Evolutionary conservation across 2,113 vertebrate species (phyloP).

Genomic region (Pterophyllum scalare): DNA sequence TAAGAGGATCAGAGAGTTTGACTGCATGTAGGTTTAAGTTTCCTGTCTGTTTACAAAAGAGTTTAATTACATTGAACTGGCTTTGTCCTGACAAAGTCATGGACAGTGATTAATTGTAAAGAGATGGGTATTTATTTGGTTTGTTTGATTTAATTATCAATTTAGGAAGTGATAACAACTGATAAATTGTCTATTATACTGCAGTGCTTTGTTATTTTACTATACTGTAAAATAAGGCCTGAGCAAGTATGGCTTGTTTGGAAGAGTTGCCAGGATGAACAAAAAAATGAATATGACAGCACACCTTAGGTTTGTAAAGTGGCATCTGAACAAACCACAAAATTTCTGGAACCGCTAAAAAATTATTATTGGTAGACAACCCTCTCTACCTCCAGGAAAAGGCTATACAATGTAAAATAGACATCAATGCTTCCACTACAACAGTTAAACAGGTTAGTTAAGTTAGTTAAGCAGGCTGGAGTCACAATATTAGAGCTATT

Average conservation of each 20-base stretch:
- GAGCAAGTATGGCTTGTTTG: neutral
- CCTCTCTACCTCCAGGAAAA: neutral
- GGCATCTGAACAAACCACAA: neutral
- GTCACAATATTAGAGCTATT: neutral
- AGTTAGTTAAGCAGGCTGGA: neutral
- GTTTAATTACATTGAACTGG: conserved; percentile 21
- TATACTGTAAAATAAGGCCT: neutral
- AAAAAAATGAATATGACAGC: neutral
- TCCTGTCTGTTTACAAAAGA: conserved; percentile 24
- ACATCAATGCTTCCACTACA: neutral
- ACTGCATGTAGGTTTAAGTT: conserved; percentile 13
- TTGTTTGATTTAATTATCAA: neutral
- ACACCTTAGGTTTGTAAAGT: neutral
- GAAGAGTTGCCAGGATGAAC: neutral
- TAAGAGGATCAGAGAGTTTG: conserved; percentile 49
- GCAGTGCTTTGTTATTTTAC: neutral
- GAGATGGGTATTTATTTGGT: neutral
- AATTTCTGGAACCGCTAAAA: neutral
- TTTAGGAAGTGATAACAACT: neutral
- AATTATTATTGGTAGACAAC: neutral
- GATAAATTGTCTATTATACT: neutral
- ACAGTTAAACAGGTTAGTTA: neutral
- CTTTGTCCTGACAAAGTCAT: conserved; percentile 1
- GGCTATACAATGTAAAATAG: neutral
- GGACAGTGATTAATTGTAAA: neutral